These are phyloP conservation scores for Dermochelys coriacea DNA, from an alignment of 2,797 vertebrate species.

Conservation along the genomic window DNA sequence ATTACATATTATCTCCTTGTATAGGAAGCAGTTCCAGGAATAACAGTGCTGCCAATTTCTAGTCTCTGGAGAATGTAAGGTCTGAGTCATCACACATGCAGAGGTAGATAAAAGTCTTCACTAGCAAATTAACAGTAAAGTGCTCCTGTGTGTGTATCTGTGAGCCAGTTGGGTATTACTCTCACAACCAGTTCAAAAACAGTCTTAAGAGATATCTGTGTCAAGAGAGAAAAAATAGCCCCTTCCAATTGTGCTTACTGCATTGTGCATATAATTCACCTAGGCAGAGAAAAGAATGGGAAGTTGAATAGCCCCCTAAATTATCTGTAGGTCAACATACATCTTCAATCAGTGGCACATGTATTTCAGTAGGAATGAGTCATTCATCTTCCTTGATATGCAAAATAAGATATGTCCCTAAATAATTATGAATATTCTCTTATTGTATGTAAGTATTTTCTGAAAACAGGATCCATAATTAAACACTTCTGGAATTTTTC, in stretches of 20 bases:
- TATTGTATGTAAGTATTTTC: background rate
- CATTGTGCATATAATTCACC: background rate
- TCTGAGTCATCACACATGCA: background rate
- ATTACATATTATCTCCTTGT: background rate
- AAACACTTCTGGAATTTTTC: background rate
- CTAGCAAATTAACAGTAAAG: background rate
- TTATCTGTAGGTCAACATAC: background rate
- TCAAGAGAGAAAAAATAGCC: background rate
- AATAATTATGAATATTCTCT: background rate
- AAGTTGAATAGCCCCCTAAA: background rate
- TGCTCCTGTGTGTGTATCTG: background rate
- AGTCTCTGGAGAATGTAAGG: background rate
- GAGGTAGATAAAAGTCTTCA: rapidly evolving
- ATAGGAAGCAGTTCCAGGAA: background rate
- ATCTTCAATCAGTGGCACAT: background rate
- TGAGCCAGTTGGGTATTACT: background rate
- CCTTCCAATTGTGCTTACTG: background rate
- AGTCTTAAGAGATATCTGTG: background rate
- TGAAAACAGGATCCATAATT: background rate
- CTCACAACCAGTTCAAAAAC: background rate
- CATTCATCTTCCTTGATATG: background rate
- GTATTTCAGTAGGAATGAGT: background rate
- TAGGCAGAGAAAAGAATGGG: background rate
- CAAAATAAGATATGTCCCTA: no score
- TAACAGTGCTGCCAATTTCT: background rate